Percentiles rank a stretch among this genome's conserved stretches.
Evolutionary conservation across 1,140 invertebrate genomes (phyloP).

Genomic region (Andrena cerasifolii): DNA sequence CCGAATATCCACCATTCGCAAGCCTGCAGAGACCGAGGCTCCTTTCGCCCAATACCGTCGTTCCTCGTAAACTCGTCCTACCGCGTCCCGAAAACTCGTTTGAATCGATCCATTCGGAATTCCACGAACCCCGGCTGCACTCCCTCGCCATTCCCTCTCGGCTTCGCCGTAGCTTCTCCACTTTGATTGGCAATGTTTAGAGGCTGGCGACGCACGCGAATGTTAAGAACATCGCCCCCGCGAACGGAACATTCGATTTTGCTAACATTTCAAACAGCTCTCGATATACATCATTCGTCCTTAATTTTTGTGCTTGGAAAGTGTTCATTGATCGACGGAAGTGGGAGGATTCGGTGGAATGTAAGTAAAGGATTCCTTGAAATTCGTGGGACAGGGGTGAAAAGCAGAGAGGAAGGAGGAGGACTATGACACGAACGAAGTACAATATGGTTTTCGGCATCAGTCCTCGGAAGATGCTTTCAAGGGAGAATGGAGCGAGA

Average conservation of each 20-base stretch:
- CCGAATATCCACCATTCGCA: slow-evolving; percentile 69
- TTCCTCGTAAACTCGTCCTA: slow-evolving; percentile 70
- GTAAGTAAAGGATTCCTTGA: no score
- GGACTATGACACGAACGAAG: no score
- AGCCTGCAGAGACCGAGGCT: slow-evolving; percentile 50
- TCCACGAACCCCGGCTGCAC: slow-evolving; percentile 60
- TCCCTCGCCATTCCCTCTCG: slow-evolving; percentile 40
- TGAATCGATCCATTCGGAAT: slow-evolving; percentile 66
- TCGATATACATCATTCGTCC: no score
- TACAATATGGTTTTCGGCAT: no score
- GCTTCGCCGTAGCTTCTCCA: slow-evolving; percentile 34
- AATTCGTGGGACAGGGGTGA: no score
- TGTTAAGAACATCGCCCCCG: slow-evolving; percentile 42
- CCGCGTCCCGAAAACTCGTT: slow-evolving; percentile 68
- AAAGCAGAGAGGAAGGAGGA: no score
- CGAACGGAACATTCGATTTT: background rate
- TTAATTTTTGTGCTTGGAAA: no score
- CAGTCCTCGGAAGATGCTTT: no score
- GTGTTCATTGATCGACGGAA: no score
- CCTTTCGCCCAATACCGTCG: slow-evolving; percentile 69
- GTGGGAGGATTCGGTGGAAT: no score
- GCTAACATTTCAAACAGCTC: no score
- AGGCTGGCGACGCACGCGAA: slow-evolving; percentile 43
- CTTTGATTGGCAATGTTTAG: slow-evolving; percentile 59
- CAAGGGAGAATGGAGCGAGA: no score